These are phyloP conservation scores for Chrysocyon brachyurus DNA, from an alignment of 2,797 vertebrate species.

Conservation along the genomic window DNA sequence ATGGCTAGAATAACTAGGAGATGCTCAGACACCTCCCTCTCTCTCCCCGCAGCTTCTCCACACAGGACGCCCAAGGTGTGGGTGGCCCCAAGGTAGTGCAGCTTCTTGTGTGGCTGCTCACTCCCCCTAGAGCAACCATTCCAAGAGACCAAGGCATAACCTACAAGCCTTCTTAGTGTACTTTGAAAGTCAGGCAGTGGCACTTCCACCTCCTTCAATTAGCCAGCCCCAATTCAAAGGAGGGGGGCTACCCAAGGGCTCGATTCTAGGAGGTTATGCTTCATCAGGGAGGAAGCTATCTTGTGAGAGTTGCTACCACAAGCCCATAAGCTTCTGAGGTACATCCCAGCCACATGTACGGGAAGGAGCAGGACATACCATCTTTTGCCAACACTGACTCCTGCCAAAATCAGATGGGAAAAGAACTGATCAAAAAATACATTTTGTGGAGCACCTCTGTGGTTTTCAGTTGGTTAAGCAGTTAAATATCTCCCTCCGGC, in stretches of 20 bases:
- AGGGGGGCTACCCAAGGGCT: accelerated
- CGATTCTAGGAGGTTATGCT: too few relatives aligned
- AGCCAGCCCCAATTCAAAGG: neutral
- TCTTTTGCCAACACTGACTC: neutral
- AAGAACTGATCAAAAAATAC: neutral
- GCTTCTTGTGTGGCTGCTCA: neutral
- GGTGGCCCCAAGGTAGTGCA: neutral
- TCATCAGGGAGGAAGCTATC: neutral
- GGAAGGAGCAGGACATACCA: neutral
- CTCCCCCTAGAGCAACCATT: neutral
- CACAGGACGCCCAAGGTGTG: too few relatives aligned
- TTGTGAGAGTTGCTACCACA: neutral
- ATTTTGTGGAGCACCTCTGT: too few relatives aligned
- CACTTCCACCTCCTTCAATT: neutral
- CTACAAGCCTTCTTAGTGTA: neutral
- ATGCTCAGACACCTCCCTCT: neutral
- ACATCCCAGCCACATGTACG: accelerated
- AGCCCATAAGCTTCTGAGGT: neutral
- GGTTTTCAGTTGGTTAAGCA: too few relatives aligned
- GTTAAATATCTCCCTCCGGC: too few relatives aligned
- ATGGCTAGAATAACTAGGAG: neutral
- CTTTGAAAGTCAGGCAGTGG: neutral
- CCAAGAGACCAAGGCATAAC: neutral
- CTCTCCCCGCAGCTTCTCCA: neutral
- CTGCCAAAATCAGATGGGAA: neutral